Percentiles rank a stretch among this genome's conserved stretches.
phyloP scores from a whole-genome alignment of 1,140 invertebrate species.

The Brachionus sp. region DNA sequence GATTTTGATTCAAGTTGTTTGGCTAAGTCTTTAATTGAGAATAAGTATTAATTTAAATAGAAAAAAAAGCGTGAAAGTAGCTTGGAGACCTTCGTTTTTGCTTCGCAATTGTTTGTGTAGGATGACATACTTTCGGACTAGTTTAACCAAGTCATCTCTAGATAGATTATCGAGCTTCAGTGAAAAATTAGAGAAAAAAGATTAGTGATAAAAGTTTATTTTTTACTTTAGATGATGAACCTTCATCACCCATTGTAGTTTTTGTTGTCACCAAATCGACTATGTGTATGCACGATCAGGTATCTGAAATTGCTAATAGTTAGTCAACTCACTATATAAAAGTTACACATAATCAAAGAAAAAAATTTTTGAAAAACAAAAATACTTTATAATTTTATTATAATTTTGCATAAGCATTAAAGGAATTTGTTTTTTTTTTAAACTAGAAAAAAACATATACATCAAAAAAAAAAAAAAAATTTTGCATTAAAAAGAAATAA shows the following conservation, averaged over 20 bases:
- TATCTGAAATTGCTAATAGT: background rate
- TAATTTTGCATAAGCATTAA: background rate
- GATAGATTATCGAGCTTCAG: conserved; percentile 23
- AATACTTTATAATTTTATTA: conserved; percentile 8
- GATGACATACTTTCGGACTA: conserved; percentile 12
- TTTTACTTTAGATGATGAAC: conserved; percentile 31
- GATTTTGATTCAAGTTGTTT: background rate
- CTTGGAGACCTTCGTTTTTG: conserved; percentile 21
- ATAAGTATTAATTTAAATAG: background rate
- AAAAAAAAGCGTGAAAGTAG: background rate
- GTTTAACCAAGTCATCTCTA: conserved; percentile 27
- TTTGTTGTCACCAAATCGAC: background rate
- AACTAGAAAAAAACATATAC: background rate
- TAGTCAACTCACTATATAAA: background rate
- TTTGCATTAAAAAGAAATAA: conserved; percentile 6
- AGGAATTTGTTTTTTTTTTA: background rate
- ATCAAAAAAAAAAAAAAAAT: background rate
- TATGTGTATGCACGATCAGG: background rate
- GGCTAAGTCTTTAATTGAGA: background rate
- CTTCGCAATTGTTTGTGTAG: conserved; percentile 12
- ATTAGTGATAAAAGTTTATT: background rate
- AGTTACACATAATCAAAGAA: conserved; percentile 8
- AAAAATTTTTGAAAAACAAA: background rate
- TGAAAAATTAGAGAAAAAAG: background rate
- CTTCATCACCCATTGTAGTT: conserved; percentile 33